Conservation (phyloP, 2,888 invertebrate genomes). For the Sclerodermus sp. region DNA sequence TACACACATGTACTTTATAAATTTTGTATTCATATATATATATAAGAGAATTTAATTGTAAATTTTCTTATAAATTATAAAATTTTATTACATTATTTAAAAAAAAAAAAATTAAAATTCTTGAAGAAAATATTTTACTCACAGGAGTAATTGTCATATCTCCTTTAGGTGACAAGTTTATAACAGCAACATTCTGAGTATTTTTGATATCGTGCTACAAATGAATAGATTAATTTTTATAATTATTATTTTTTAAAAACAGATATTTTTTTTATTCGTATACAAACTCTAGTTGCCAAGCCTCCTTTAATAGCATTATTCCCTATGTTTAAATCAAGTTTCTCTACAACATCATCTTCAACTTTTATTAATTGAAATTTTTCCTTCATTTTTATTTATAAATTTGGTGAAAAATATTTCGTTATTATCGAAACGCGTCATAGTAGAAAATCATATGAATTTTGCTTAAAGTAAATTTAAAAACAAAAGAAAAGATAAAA, state of each 20-base stretch:
- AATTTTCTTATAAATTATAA: no score
- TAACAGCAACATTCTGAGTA: constrained; percentile 33
- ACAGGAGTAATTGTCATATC: constrained; percentile 45
- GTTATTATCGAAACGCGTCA: no score
- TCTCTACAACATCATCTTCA: constrained; percentile 34
- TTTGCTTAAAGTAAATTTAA: no score
- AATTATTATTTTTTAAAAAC: background rate
- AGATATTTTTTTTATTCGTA: background rate
- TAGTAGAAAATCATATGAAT: no score
- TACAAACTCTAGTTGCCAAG: constrained; percentile 30
- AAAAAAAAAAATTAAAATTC: no score
- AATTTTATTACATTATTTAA: no score
- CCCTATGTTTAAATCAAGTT: constrained; percentile 34
- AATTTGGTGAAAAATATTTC: no score
- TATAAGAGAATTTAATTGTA: constrained; percentile 2
- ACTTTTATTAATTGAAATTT: constrained; percentile 39
- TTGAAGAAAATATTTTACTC: constrained; percentile 9
- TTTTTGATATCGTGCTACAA: constrained; percentile 19
- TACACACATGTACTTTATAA: no score
- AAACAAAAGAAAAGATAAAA: no score
- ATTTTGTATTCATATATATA: constrained; percentile 1
- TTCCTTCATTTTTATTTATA: constrained; percentile 20
- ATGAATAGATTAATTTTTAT: background rate
- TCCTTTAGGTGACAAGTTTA: constrained; percentile 29
- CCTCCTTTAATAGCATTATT: constrained; percentile 34